Evolutionary conservation across 2,888 invertebrate genomes (phyloP), one percentile per base, ranked within the genome.

Genomic region (Priocnemis perturbator): DNA sequence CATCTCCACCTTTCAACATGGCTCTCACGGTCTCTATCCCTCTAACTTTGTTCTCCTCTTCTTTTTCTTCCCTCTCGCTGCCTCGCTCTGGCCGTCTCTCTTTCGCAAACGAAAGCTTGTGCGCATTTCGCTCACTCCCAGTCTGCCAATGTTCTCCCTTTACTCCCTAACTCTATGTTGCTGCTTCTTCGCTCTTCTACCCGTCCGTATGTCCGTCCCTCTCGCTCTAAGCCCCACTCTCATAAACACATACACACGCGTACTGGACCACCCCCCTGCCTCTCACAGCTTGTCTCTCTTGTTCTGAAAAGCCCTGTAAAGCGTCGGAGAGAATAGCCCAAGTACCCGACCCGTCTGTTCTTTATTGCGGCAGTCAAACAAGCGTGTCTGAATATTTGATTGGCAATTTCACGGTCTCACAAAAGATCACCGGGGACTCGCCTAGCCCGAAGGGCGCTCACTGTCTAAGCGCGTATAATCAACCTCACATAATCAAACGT

Each of bases 351-450:
- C 21, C 76, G 69, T 77, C 72, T 71, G 73, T 80, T 79, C 81
- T 82, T 83, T 83, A 84, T 84, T 79, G 81, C 83, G 68, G 73
- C 73, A 65, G 77, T 76, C 82, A 78, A 79, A 78, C 81, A 81
- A 79, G 65, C 81, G 69, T 57, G 75, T 70, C 50, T 84, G 84
- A 85, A 85, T 84, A 85, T 84, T 84, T 84, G 78, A 84, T 84
- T 81, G 81, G 81, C 84, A 84, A 84, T 84, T 84, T 79, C 85
- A 71, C 67, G 77, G 64, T 73, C 74, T 65, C 71, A 79, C 80
- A 83, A 83, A 83, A 77, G 78, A 73, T 77, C 65, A 60, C 60
- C 70, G 64, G 53, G 64, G 60, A 67, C 69, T 67, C 63, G 69
- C 69, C 78, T 69, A 47, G 55, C 60, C 50, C 59, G 20, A 23